Evolutionary conservation across 2,888 invertebrate species (phyloP).

Genomic region (Thysanoteuthis rhombus): DNA sequence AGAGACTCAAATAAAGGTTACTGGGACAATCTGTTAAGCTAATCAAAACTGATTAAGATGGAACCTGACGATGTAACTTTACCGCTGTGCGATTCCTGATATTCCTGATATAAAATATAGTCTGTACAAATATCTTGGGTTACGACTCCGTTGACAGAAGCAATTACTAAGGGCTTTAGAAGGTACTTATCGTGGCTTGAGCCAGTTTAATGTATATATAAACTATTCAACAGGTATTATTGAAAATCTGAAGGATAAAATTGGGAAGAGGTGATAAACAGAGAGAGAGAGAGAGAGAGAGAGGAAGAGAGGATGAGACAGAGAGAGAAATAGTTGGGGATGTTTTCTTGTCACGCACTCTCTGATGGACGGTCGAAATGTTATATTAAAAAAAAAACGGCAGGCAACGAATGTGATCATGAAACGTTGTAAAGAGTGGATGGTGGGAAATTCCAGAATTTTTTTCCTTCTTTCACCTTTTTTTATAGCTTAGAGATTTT

Average conservation of each 20-base stretch:
- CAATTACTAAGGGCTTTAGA: background rate
- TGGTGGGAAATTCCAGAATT: background rate
- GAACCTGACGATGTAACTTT: background rate
- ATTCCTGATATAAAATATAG: background rate
- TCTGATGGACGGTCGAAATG: background rate
- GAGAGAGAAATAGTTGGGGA: background rate
- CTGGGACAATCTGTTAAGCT: too few relatives aligned
- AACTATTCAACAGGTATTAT: background rate
- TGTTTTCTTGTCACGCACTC: background rate
- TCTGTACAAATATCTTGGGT: background rate
- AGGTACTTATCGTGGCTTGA: background rate
- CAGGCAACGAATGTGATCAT: background rate
- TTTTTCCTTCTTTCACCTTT: background rate
- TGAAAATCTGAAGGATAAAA: background rate
- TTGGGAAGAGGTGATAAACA: accelerated
- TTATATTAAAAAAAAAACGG: background rate
- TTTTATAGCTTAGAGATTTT: background rate
- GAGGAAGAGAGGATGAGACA: too few relatives aligned
- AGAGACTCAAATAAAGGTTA: too few relatives aligned
- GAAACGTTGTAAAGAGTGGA: background rate
- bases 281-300: background rate
- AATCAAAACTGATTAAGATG: too few relatives aligned
- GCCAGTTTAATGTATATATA: background rate
- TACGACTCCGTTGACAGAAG: background rate
- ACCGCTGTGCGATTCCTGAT: background rate